These are phyloP conservation scores for Masnerella sp. DNA, from an alignment of 2,888 invertebrate genomes.

Conservation along the genomic window DNA sequence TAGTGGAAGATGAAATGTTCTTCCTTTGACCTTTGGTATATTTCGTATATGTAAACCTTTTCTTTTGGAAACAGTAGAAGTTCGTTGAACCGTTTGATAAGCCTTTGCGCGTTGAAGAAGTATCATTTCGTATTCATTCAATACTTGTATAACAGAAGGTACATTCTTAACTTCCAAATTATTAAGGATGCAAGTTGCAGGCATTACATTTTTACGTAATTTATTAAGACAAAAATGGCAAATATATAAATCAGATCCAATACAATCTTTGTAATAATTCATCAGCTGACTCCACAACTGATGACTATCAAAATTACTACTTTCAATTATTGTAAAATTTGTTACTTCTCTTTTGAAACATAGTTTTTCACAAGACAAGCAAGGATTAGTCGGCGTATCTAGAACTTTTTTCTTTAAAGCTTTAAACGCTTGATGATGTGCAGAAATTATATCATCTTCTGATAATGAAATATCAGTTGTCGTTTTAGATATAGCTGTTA, in stretches of 20 bases:
- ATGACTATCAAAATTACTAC: constrained; percentile 9
- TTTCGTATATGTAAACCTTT: constrained; percentile 62
- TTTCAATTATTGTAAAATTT: neutral
- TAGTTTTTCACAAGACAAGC: constrained; percentile 18
- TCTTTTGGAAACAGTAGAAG: constrained; percentile 66
- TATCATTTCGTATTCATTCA: constrained; percentile 66
- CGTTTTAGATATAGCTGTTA: neutral
- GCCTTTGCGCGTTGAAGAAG: constrained; percentile 69
- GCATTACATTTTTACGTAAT: constrained; percentile 60
- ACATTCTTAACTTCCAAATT: constrained; percentile 48
- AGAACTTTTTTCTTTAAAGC: constrained; percentile 20
- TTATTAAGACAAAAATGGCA: constrained; percentile 52
- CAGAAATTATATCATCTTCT: constrained; percentile 9
- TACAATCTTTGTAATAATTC: constrained; percentile 3
- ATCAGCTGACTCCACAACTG: constrained; percentile 19
- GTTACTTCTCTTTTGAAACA: constrained; percentile 16
- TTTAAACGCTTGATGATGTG: constrained; percentile 6
- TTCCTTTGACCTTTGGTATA: constrained; percentile 62
- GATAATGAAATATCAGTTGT: neutral
- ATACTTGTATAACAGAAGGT: constrained; percentile 54
- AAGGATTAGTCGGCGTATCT: constrained; percentile 11
- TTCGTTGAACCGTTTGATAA: constrained; percentile 67
- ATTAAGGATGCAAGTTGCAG: constrained; percentile 65
- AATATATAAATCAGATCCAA: constrained; percentile 20
- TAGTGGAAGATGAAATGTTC: constrained; percentile 46